Evolutionary conservation across 1,140 invertebrate genomes (phyloP).

Genomic region (Himalopsyche phryganea): DNA sequence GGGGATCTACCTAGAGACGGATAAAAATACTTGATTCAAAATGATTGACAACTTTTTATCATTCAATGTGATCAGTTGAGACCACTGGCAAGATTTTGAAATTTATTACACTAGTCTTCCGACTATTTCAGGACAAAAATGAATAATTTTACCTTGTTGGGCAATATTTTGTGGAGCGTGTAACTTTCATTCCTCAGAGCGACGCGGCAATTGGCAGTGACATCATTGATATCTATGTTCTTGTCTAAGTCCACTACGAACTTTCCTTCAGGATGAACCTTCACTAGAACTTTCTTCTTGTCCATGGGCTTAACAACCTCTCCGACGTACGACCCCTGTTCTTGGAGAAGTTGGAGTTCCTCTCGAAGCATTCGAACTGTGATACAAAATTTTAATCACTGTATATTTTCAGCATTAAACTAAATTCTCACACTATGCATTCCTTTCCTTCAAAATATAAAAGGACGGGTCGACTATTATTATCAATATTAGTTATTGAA

Average conservation of each 20-base stretch:
- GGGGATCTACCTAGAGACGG: slow-evolving; percentile 82
- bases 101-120: no score
- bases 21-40: no score
- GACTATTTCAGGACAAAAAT: no score
- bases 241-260: slow-evolving; percentile 99
- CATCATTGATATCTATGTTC: slow-evolving; percentile 98
- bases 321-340: slow-evolving; percentile 99
- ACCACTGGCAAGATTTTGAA: no score
- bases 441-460: no score
- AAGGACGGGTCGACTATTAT: no score
- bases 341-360: slow-evolving; percentile 95
- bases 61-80: no score
- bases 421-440: no score
- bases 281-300: slow-evolving; percentile 99
- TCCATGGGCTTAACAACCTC: slow-evolving; percentile 99
- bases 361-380: slow-evolving; percentile 95
- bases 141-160: slow-evolving; percentile 84
- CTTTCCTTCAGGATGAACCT: slow-evolving; percentile 99
- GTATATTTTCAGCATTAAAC: no score
- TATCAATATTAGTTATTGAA: no score
- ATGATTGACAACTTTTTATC: no score
- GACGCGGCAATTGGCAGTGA: slow-evolving; percentile 96
- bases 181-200: slow-evolving; percentile 98
- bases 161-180: slow-evolving; percentile 97
- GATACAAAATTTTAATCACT: no score